Evolutionary conservation across 2,888 invertebrate species (phyloP).

Genomic region (Monoplex corrugatus): DNA sequence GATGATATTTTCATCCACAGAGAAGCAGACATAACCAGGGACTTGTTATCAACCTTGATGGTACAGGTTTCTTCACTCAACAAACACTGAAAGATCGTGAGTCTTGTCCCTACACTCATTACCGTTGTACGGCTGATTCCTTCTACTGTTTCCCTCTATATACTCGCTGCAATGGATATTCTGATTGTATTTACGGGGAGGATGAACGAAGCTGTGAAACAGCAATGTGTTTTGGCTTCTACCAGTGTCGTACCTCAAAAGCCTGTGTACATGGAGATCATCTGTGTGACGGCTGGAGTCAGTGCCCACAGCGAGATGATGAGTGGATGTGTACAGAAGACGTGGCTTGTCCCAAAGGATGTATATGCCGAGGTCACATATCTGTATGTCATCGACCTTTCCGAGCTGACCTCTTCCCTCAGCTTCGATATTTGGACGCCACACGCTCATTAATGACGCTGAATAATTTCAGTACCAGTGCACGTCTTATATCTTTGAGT

Average conservation of each 20-base stretch:
- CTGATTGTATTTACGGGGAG: background rate
- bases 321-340: background rate
- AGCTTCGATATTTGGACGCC: background rate
- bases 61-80: background rate
- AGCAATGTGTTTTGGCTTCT: background rate
- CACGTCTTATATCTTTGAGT: background rate
- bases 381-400: background rate
- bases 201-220: background rate
- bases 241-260: background rate
- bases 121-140: background rate
- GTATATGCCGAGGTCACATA: background rate
- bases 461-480: background rate
- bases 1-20: background rate
- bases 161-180: background rate
- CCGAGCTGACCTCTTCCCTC: background rate
- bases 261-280: background rate
- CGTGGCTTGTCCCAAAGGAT: background rate
- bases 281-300: background rate
- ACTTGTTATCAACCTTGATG: background rate
- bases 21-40: background rate
- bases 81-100: background rate
- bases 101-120: background rate
- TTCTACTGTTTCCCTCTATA: background rate
- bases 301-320: slow-evolving; percentile 6
- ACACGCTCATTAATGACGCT: background rate